Evolutionary conservation across 2,797 vertebrate genomes (phyloP).

Genomic region (Chrosomus eos): DNA sequence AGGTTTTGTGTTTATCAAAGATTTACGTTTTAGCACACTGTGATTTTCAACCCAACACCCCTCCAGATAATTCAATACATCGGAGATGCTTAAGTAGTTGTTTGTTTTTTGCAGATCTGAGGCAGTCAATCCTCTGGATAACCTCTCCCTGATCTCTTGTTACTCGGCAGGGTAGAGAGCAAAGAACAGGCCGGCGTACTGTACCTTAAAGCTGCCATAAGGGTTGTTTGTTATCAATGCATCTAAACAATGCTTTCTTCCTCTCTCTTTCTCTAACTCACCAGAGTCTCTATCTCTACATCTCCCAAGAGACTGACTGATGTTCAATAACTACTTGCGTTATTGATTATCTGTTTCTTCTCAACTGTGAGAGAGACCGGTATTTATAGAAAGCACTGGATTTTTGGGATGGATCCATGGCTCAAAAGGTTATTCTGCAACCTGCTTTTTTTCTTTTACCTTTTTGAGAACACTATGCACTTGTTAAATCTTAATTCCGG

Average conservation of each 20-base stretch:
- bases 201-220: slow-evolving; percentile 12
- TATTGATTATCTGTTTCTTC: slow-evolving; percentile 51
- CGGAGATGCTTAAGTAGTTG: background rate
- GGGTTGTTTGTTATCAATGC: slow-evolving; percentile 31
- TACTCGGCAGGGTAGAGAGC: slow-evolving; percentile 38
- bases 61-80: background rate
- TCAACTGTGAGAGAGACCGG: slow-evolving; percentile 26
- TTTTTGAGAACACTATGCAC: background rate
- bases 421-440: background rate
- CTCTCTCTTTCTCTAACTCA: slow-evolving; percentile 36
- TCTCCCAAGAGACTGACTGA: slow-evolving; percentile 39
- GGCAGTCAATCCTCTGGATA: slow-evolving; percentile 23
- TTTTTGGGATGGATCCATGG: slow-evolving; percentile 27
- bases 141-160: slow-evolving; percentile 33
- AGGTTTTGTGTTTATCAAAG: background rate
- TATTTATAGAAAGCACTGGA: slow-evolving; percentile 41
- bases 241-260: slow-evolving; percentile 59
- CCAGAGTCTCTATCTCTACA: slow-evolving; percentile 28
- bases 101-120: no score
- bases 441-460: background rate
- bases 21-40: background rate
- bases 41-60: background rate
- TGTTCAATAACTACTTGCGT: slow-evolving; percentile 33
- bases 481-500: background rate
- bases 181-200: slow-evolving; percentile 25